Evolutionary conservation across 2,113 vertebrate species (phyloP).

Genomic region (Eonycteris spelaea): DNA sequence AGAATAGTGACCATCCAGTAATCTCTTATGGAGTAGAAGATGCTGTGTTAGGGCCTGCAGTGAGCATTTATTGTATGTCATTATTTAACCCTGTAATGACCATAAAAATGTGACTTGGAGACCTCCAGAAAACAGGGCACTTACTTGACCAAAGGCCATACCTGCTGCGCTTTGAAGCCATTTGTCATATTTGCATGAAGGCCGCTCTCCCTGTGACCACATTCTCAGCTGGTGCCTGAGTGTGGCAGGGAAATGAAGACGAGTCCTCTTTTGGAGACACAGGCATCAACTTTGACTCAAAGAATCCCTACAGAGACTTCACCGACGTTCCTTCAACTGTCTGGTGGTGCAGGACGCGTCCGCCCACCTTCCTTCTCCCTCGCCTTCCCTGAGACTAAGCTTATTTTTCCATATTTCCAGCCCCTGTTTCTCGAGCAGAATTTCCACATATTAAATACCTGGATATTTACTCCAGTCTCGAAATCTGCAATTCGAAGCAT

Average conservation of each 20-base stretch:
- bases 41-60: background rate
- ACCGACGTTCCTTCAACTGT: background rate
- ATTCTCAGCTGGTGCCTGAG: background rate
- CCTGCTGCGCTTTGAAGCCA: background rate
- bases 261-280: background rate
- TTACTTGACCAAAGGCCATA: background rate
- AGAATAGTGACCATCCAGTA: too few species aligned
- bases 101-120: background rate
- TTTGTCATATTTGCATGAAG: background rate
- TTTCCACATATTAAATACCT: background rate
- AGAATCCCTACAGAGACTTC: background rate
- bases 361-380: background rate
- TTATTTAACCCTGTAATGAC: background rate
- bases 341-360: background rate
- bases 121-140: background rate
- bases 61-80: background rate
- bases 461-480: background rate
- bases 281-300: background rate
- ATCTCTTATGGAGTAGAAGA: background rate
- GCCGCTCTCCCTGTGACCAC: background rate
- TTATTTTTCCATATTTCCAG: background rate
- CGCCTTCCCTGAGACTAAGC: background rate
- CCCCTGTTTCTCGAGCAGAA: background rate
- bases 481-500: background rate
- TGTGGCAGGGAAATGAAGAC: background rate